Base-by-base conservation (phyloP, 2,888 invertebrate genomes). In the Drosophila pseudotalamancana region DNA sequence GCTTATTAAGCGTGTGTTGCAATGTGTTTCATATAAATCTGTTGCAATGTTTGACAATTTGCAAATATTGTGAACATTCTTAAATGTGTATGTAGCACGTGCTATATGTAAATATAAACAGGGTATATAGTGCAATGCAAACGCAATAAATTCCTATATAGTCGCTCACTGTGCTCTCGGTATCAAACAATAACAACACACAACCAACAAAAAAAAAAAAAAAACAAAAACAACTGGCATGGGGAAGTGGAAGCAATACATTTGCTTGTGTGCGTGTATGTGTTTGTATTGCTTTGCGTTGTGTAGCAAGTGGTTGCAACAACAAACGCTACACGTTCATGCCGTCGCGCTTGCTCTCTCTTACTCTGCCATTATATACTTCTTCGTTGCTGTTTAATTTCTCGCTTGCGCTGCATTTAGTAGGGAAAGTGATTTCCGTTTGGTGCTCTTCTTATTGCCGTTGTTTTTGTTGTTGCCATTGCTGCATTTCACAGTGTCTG, bases 261-360 rank as follows among this genome's bases (percentile, higher is more conserved):
- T 39, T 6, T 48, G 18, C 43, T 40, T 45, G 34, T 29, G 29
- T 21, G 25, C 48, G 19, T 23, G 54, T 29, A 31, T 51, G 29
- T 49, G 61, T 63, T 45, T 55, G 25, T 63, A 42, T 46, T 46
- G 45, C 31, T 21, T 32, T 32, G 45, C 21, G 60, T 53, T 59
- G 63, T 64, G 61, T 74, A 61, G 77, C 73, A 86, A 80, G 80
- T 85, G 79, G 72, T 66, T 74, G 77, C 79, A 79, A 59, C 57
- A 62, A 71, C 64, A 71, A 69, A 61, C 45, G 48, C 35, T 51
- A 35, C 14, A 48, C 14, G 34, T 43, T 67, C 55, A 43, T 34
- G 32, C 19, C 27, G 8, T 53, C 46, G 25, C 25, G 46, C 53
- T 59, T 27, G 56, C 49, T 69, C 27, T 59, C 34, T 42, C 14